Conservation (phyloP, 2,888 invertebrate genomes). For the Automeris io region DNA sequence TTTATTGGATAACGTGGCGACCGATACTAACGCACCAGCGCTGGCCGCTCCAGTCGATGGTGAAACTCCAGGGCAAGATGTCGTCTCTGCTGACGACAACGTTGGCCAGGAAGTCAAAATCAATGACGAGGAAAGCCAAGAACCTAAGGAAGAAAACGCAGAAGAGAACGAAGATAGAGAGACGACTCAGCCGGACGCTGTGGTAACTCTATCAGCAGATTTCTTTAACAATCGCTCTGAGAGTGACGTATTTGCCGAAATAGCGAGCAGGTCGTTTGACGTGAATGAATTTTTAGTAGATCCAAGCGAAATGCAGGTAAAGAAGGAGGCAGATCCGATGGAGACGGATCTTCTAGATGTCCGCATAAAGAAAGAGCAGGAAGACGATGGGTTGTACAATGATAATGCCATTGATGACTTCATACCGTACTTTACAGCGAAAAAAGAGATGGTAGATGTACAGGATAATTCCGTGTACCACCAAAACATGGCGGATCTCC, state of each 20-base stretch:
- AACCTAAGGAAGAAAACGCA: slow-evolving; percentile 24
- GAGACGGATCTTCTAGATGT: slow-evolving; percentile 30
- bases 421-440: slow-evolving; percentile 57
- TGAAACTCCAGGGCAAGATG: slow-evolving; percentile 41
- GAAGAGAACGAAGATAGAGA: slow-evolving; percentile 12
- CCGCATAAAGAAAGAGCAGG: slow-evolving; percentile 50
- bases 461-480: slow-evolving; percentile 70
- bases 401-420: slow-evolving; percentile 69
- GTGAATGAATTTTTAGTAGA: slow-evolving; percentile 61
- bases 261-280: slow-evolving; percentile 60
- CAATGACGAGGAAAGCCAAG: slow-evolving; percentile 46
- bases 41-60: slow-evolving; percentile 45
- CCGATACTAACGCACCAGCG: slow-evolving; percentile 59
- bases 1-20: slow-evolving; percentile 68
- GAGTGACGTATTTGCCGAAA: slow-evolving; percentile 58
- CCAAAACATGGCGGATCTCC: slow-evolving; percentile 77
- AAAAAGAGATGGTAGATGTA: slow-evolving; percentile 47
- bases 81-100: slow-evolving; percentile 63
- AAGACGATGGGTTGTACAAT: slow-evolving; percentile 52
- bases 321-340: slow-evolving; percentile 43
- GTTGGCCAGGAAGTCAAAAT: slow-evolving; percentile 67
- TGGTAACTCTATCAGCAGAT: slow-evolving; percentile 59
- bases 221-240: slow-evolving; percentile 53
- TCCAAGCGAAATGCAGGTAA: slow-evolving; percentile 60
- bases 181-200: slow-evolving; percentile 38